Evolutionary conservation across 2,888 invertebrate genomes (phyloP), one percentile per base, ranked within the genome.

Genomic region (Hetaerina titia): DNA sequence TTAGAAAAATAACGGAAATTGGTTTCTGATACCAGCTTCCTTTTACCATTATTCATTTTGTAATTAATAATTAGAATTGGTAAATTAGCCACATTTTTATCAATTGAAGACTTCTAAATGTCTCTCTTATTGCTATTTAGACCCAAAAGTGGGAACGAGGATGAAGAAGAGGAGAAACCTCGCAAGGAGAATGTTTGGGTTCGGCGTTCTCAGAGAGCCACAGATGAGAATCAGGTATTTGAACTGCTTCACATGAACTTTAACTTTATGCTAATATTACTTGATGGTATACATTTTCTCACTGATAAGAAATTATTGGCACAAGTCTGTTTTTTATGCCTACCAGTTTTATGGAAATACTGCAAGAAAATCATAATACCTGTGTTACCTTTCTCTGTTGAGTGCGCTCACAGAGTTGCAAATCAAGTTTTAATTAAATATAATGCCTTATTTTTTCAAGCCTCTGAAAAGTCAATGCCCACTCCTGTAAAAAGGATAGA

Each of bases 161-260:
- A 92, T 81, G 94, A 94, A 58, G 95, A 95, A 25, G 96, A 96
- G 15, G 96, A 96, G 57, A 96, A 96, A 57, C 96, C 96, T 90
- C 96, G 96, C 22, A 96, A 96, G 94, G 96, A 96, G 94, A 96
- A 96, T 95, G 96, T 96, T 17, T 96, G 96, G 96, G 95, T 96
- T 63, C 94, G 95, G 17, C 95, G 95, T 25, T 95, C 95, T n/a
- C 95, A 92, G 69, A 92, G 92, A 45, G 69, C 69, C 11, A 22
- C 63, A 4, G 74, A 92, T 11, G 56, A 92, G n/a, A 31, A 90
- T 64, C 64, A 90, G 64, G 92, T 92, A 92, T 69, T 60, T 69
- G 2, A 31, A 81, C 81, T 15, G 13, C 0, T 7, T 2, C 11
- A 0, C 45, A 31, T 31, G 81, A 81, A 25, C 45, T 45, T 13